Evolutionary conservation across 1,140 invertebrate species (phyloP).

Genomic region (Formica exsecta): DNA sequence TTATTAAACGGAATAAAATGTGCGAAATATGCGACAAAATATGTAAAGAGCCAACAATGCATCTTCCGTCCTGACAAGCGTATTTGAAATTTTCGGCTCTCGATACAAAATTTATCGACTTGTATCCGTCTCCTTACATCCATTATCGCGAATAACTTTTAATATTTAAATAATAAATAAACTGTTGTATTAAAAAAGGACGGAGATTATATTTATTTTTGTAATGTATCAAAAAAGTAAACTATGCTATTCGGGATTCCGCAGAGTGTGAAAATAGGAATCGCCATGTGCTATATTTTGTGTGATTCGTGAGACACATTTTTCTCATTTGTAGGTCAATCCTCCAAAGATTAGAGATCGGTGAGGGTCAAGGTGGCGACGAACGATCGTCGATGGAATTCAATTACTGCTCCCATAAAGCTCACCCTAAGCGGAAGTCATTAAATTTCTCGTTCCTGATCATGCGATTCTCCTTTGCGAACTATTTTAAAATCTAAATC

Average conservation of each 20-base stretch:
- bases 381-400: slow-evolving; percentile 52
- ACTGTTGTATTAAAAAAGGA: neutral
- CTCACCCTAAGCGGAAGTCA: neutral
- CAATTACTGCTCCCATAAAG: slow-evolving; percentile 55
- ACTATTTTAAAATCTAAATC: slow-evolving; percentile 20
- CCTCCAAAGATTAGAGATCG: neutral
- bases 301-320: slow-evolving; percentile 35
- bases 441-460: slow-evolving; percentile 15
- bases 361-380: slow-evolving; percentile 44
- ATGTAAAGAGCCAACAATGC: neutral
- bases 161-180: neutral
- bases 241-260: neutral
- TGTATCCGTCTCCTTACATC: neutral
- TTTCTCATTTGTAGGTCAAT: slow-evolving; percentile 37
- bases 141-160: neutral
- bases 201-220: neutral
- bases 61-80: neutral
- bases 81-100: neutral
- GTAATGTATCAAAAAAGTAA: neutral
- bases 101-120: neutral
- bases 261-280: neutral
- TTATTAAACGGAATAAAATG: slow-evolving; percentile 7
- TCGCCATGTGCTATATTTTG: neutral
- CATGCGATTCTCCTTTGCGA: neutral
- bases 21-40: neutral